phyloP scores from a whole-genome alignment of 2,113 vertebrate species.

The Pristiophorus japonicus region DNA sequence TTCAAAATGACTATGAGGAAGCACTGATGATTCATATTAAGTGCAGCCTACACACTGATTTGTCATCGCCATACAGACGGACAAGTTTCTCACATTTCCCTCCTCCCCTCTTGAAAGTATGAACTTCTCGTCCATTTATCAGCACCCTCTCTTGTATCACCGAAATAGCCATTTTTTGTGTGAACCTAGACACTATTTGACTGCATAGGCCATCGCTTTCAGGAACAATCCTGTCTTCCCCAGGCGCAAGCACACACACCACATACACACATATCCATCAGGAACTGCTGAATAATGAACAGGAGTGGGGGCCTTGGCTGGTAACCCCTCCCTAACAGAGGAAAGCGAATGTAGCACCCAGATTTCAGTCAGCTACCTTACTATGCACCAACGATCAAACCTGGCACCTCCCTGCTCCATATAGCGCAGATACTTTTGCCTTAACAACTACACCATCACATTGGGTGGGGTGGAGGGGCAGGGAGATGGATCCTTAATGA shows the following conservation, averaged over 20 bases:
- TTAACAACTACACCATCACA: not conserved
- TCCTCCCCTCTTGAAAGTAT: not conserved
- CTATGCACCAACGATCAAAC: not conserved
- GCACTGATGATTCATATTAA: not conserved
- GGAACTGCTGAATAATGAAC: not conserved
- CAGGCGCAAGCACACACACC: not conserved
- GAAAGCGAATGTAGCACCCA: not conserved
- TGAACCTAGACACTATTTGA: not conserved
- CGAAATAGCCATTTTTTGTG: not conserved
- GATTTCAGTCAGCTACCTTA: not conserved
- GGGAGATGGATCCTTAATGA: not conserved
- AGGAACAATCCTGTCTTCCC: not conserved
- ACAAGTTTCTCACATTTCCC: not conserved
- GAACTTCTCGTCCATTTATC: not conserved
- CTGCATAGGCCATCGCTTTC: too few relatives aligned
- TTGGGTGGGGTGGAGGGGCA: too few relatives aligned
- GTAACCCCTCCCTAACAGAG: not conserved
- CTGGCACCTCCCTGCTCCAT: not conserved
- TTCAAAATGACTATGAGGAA: constrained; percentile 1
- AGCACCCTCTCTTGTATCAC: not conserved
- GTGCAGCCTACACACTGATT: not conserved
- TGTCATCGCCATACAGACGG: not conserved
- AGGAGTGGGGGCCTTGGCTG: too few relatives aligned
- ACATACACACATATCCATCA: not conserved
- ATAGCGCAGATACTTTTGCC: not conserved